Base-by-base conservation (phyloP, 2,888 invertebrate genomes). In the Amblyteles armatorius region DNA sequence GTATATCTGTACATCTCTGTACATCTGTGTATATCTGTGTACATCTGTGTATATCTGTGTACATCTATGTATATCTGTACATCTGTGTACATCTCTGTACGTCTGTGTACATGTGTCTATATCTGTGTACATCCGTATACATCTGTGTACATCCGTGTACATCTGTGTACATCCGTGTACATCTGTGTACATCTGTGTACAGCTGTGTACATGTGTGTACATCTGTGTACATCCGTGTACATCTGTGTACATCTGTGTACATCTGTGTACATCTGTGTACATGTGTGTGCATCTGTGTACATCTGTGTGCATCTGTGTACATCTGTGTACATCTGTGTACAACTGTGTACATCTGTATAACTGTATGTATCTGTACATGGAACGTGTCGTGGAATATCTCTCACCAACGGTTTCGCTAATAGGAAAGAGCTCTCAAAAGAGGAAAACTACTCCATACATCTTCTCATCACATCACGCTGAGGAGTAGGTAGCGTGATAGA, bases 361-460 rank as follows among this genome's bases (percentile, higher is more conserved):
- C 9, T 2, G 26, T 40, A 6, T 6, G 26, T 29, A 6, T 6
- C 13, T 36, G 44, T 60, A 19, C n/a, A 26, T 44, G 0, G 3
- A 19, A 78, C 40, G 44, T 55, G 40, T 36, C 19, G 29, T 1
- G n/a, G 50, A 48, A 19, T 48, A 65, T 50, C 36, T 65, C 22
- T 5, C 29, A 13, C 50, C 22, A 19, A 68, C 1, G 44, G 6
- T 13, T 69, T 69, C 57, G 36, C 69, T 48, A 57, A 60, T 68
- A 68, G 57, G 69, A 69, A 71, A 71, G 50, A 77, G 22, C 22
- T 65, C 69, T 63, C 65, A 16, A 65, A 9, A 22, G 44, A 44
- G 55, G 40, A 40, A 82, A 82, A 82, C 77, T 77, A 77, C 77
- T 72, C n/a, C 6, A 67, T 63, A 69, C 40, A 52, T 50, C 33